Conservation (phyloP, 2,797 vertebrate genomes). For the Acipenser oxyrinchus region DNA sequence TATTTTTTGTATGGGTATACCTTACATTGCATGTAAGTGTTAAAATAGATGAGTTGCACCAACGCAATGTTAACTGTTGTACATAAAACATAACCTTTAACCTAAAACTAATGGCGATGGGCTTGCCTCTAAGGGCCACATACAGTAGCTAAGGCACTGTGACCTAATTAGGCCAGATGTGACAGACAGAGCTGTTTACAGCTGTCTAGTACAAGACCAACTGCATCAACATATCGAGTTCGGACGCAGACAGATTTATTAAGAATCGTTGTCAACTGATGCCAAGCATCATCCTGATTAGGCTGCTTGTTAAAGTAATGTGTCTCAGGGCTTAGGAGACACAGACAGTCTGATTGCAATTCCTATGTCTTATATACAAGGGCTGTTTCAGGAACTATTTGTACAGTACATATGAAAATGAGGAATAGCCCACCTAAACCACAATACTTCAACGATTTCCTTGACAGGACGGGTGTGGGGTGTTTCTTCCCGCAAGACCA, state of each 20-base stretch:
- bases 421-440: constrained; percentile 8
- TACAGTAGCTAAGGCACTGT: too few relatives aligned
- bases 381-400: not conserved
- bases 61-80: too few relatives aligned
- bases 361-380: not conserved
- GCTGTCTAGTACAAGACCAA: not conserved
- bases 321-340: not conserved
- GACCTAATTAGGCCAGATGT: too few relatives aligned
- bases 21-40: too few relatives aligned
- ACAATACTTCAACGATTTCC: not conserved
- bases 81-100: too few relatives aligned
- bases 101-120: too few relatives aligned
- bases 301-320: not conserved
- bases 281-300: not conserved
- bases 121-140: too few relatives aligned
- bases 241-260: not conserved
- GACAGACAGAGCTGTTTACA: not conserved
- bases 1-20: too few relatives aligned
- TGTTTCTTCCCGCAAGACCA: not conserved
- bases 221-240: not conserved
- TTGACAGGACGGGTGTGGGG: not conserved
- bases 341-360: not conserved
- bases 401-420: not conserved
- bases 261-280: not conserved
- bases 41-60: too few relatives aligned